phyloP scores from a whole-genome alignment of 1,140 invertebrate species.

The Eurosta solidaginis region DNA sequence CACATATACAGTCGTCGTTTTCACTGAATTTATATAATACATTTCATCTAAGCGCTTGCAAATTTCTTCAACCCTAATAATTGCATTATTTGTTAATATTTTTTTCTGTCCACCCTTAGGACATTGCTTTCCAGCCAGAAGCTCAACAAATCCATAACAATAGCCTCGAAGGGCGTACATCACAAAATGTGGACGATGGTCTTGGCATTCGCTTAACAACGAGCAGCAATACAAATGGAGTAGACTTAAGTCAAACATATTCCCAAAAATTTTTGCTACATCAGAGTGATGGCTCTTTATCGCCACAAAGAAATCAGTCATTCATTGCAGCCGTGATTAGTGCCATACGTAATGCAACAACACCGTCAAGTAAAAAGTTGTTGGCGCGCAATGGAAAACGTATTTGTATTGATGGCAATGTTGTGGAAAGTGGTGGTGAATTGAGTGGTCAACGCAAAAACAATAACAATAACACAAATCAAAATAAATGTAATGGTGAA shows the following conservation, averaged over 20 bases:
- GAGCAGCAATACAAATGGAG: conserved; percentile 41
- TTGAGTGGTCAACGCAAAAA: neutral
- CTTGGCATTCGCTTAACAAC: conserved; percentile 21
- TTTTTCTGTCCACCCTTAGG: conserved; percentile 55
- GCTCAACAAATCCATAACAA: conserved; percentile 68
- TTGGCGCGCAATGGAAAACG: conserved; percentile 41
- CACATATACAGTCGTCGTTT: too few species aligned
- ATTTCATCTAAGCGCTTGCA: too few species aligned
- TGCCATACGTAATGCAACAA: conserved; percentile 69
- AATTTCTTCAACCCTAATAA: neutral
- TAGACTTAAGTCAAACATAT: conserved; percentile 29
- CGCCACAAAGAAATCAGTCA: conserved; percentile 67
- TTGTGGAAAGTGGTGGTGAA: neutral
- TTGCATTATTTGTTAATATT: neutral
- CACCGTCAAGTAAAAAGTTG: conserved; percentile 53
- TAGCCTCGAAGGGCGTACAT: conserved; percentile 63
- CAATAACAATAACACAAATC: conserved; percentile 18
- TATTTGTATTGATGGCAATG: conserved; percentile 22
- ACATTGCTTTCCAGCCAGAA: conserved; percentile 76
- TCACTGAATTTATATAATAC: too few species aligned
- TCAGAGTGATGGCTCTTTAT: conserved; percentile 63
- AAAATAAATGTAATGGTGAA: conserved; percentile 22
- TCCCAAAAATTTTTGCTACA: conserved; percentile 39
- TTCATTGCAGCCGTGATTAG: conserved; percentile 72
- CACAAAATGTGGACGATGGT: conserved; percentile 48